Percentiles rank a stretch among this genome's conserved stretches.
These are phyloP conservation scores for Saturnia pavonia DNA, from an alignment of 2,888 invertebrate species.

Conservation along the genomic window DNA sequence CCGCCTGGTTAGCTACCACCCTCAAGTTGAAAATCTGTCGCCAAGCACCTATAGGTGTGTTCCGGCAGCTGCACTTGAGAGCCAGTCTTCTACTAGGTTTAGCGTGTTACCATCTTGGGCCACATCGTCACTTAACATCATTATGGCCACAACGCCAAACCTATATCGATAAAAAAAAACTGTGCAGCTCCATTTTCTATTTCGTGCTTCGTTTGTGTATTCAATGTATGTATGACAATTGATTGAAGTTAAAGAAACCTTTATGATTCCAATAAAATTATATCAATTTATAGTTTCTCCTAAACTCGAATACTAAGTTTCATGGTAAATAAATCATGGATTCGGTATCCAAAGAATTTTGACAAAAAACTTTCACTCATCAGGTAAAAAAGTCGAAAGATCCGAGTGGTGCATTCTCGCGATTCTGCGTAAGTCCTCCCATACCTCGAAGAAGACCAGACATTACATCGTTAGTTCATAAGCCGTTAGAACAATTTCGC, in stretches of 20 bases:
- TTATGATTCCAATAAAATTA: not conserved
- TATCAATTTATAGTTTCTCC: not conserved
- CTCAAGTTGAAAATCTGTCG: no score
- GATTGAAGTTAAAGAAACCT: not conserved
- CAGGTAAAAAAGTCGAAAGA: constrained; percentile 87
- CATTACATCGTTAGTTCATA: constrained; percentile 91
- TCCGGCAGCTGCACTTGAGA: no score
- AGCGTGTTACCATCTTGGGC: no score
- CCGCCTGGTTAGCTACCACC: no score
- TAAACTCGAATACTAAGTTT: not conserved
- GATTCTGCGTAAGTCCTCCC: constrained; percentile 90
- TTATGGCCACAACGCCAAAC: no score
- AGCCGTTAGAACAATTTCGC: constrained; percentile 89
- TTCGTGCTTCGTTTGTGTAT: not conserved
- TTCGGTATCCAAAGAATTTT: not conserved
- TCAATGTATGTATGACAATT: not conserved
- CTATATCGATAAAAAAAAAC: no score
- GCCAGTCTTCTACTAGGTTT: no score
- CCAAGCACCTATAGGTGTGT: no score
- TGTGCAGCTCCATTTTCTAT: not conserved
- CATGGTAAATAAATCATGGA: not conserved
- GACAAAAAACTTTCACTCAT: not conserved
- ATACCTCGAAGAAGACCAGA: constrained; percentile 92
- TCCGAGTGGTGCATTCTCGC: constrained; percentile 89
- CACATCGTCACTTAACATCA: no score